A percentile compares a stretch with the other conserved stretches of the same genome.
These are phyloP conservation scores for Chloroceryle amazona DNA, from an alignment of 2,797 vertebrate genomes.

Conservation along the genomic window DNA sequence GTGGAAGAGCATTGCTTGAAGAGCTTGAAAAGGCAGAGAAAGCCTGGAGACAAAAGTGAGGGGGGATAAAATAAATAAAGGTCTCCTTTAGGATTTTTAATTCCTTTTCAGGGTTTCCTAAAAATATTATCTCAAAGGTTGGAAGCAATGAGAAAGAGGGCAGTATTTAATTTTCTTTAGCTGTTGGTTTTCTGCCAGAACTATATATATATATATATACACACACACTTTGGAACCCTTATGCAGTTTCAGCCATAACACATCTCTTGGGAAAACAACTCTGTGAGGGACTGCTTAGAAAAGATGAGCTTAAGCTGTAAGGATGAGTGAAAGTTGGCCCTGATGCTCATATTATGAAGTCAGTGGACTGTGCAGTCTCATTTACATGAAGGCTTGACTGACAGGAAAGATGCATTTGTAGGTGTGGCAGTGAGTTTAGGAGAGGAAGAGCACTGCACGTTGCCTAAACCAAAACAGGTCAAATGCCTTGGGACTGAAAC, in stretches of 20 bases:
- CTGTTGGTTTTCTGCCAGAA: background rate
- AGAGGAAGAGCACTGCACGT: background rate
- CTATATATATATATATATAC: no score
- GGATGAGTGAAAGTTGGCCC: background rate
- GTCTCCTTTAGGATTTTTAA: background rate
- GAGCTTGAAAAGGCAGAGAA: background rate
- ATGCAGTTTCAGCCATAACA: accelerated
- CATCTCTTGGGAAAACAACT: background rate
- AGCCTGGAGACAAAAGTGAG: background rate
- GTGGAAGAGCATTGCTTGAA: background rate
- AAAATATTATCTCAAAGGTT: background rate
- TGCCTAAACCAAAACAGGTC: background rate
- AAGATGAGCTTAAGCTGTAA: background rate
- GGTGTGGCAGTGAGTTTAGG: background rate
- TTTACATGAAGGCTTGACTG: background rate
- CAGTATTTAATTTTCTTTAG: background rate
- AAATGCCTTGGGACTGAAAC: background rate
- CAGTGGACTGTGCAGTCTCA: background rate
- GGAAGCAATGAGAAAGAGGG: background rate
- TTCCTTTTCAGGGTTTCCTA: background rate
- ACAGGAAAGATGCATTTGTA: background rate
- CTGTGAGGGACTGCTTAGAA: background rate
- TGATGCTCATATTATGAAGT: background rate
- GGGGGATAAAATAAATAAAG: background rate
- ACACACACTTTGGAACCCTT: background rate